These are phyloP conservation scores for Edolisoma coerulescens DNA, from an alignment of 2,113 vertebrate genomes.

Conservation along the genomic window DNA sequence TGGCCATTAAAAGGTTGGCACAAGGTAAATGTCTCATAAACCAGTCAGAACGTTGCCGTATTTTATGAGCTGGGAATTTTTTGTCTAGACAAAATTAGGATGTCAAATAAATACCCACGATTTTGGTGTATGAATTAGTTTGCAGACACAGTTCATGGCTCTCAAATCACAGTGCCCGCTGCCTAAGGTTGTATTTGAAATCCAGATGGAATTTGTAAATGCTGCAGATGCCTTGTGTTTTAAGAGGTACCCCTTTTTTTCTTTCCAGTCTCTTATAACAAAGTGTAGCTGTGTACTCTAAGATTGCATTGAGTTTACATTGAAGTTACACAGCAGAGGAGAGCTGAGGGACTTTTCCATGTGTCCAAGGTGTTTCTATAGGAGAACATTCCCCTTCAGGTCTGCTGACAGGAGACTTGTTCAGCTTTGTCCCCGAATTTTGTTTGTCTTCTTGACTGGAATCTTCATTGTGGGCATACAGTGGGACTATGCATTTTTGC, in stretches of 20 bases:
- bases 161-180: not conserved
- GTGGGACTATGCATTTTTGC: not conserved
- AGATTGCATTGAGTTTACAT: not conserved
- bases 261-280: not conserved
- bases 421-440: not conserved
- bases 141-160: not conserved
- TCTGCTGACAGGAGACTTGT: not conserved
- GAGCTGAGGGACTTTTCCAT: not conserved
- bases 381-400: not conserved
- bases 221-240: not conserved
- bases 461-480: not conserved
- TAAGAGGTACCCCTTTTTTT: not conserved
- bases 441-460: not conserved
- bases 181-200: not conserved
- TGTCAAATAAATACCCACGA: not conserved
- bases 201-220: not conserved
- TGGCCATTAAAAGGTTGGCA: constrained; percentile 99
- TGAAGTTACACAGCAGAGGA: not conserved
- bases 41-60: not conserved
- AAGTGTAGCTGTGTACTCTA: not conserved
- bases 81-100: not conserved
- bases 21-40: constrained; percentile 80
- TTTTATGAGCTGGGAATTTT: not conserved
- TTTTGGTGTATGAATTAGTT: not conserved
- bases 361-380: accelerated